phyloP scores from a whole-genome alignment of 1,140 invertebrate genomes.

The Euura lappo region DNA sequence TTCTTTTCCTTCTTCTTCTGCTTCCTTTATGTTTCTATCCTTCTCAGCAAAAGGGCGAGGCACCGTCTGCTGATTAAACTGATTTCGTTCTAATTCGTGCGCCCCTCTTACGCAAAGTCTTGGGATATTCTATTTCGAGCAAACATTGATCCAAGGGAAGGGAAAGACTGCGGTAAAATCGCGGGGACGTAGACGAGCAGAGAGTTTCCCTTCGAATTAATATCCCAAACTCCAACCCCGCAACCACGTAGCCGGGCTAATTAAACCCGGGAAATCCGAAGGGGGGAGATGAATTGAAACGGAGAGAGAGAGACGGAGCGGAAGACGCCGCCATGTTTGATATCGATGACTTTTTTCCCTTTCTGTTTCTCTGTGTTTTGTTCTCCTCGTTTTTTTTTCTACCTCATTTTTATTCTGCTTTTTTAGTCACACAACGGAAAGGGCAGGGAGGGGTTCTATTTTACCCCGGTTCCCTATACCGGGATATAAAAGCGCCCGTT shows the following conservation, averaged over 20 bases:
- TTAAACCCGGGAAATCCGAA: background rate
- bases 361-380: background rate
- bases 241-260: background rate
- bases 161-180: background rate
- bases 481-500: background rate
- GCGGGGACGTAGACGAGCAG: background rate
- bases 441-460: background rate
- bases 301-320: background rate
- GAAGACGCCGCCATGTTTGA: background rate
- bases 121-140: background rate
- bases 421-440: no score
- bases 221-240: background rate
- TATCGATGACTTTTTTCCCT: background rate
- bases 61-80: background rate
- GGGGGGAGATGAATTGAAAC: background rate
- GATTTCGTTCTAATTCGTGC: background rate
- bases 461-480: background rate
- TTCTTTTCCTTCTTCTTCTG: background rate
- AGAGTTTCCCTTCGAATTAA: background rate
- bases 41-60: background rate
- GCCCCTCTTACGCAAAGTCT: background rate
- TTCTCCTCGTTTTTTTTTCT: background rate
- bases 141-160: slow-evolving; percentile 4
- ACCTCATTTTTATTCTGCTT: background rate
- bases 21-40: background rate